These are phyloP conservation scores for Amphiprion ocellaris DNA, from an alignment of 2,113 vertebrate species.

Conservation along the genomic window DNA sequence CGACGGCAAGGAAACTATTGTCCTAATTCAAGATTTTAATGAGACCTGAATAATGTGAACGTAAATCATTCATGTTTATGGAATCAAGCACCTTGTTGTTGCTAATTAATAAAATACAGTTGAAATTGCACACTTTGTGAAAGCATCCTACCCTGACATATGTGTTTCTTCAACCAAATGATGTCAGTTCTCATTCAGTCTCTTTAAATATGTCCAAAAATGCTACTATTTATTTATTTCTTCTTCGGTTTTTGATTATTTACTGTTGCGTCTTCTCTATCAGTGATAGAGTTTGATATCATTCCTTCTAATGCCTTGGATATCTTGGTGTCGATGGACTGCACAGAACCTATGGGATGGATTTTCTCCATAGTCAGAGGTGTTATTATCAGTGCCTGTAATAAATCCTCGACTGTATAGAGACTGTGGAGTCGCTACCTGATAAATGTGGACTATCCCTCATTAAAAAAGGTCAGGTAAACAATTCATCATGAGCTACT, in stretches of 20 bases:
- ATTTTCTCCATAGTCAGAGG: conserved; percentile 24
- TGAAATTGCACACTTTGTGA: conserved; percentile 4
- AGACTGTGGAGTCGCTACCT: conserved; percentile 13
- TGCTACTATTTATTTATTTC: conserved; percentile 52
- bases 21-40: not conserved
- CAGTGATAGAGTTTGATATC: conserved; percentile 20
- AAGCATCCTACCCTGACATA: conserved; percentile 2
- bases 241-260: conserved; percentile 16
- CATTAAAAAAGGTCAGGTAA: conserved; percentile 5
- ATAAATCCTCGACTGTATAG: conserved; percentile 30
- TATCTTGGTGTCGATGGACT: conserved; percentile 6
- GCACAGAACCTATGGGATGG: conserved; percentile 12
- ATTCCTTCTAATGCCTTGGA: conserved; percentile 13
- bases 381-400: conserved; percentile 67
- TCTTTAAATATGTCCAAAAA: conserved; percentile 20
- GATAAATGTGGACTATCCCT: conserved; percentile 3
- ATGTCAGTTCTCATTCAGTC: conserved; percentile 9
- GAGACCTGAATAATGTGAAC: conserved; percentile 27
- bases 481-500: conserved; percentile 17
- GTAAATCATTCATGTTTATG: conserved; percentile 26
- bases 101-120: not conserved
- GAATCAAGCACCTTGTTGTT: conserved; percentile 54
- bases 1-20: not conserved
- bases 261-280: conserved; percentile 27
- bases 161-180: conserved; percentile 29